These are phyloP conservation scores for Pampusana beccarii DNA, from an alignment of 2,113 vertebrate genomes.

Conservation along the genomic window DNA sequence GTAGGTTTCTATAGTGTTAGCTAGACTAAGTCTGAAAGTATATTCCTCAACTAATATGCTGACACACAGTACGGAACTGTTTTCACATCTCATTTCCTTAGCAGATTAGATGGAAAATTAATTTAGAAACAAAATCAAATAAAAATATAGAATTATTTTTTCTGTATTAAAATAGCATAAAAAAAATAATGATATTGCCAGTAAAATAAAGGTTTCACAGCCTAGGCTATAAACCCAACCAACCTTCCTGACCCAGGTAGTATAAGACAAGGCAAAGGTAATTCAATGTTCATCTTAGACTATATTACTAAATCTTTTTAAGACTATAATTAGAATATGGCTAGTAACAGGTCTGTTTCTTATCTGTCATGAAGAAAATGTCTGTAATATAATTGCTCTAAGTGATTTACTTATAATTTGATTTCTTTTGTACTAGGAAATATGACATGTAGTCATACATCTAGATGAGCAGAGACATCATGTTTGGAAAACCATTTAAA, in stretches of 20 bases:
- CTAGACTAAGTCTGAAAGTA: neutral
- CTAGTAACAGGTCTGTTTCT: neutral
- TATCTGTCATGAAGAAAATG: neutral
- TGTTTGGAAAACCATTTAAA: neutral
- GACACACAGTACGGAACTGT: neutral
- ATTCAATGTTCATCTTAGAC: neutral
- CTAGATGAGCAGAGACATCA: neutral
- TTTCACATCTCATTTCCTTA: slow-evolving; percentile 67
- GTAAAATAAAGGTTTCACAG: neutral
- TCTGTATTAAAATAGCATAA: neutral
- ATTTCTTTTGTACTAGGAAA: neutral
- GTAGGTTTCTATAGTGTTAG: neutral
- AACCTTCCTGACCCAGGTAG: neutral
- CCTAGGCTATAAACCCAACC: neutral
- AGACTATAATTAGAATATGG: neutral
- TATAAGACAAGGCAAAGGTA: neutral
- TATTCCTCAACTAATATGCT: neutral
- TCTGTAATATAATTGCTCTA: neutral
- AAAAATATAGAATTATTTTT: neutral
- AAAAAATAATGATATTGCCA: neutral
- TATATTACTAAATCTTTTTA: neutral
- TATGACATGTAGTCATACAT: neutral
- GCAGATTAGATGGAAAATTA: slow-evolving; percentile 65
- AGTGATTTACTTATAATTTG: neutral
- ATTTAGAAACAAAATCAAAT: slow-evolving; percentile 53